Conservation (phyloP, 2,113 vertebrate species). For the Otus sunia region DNA sequence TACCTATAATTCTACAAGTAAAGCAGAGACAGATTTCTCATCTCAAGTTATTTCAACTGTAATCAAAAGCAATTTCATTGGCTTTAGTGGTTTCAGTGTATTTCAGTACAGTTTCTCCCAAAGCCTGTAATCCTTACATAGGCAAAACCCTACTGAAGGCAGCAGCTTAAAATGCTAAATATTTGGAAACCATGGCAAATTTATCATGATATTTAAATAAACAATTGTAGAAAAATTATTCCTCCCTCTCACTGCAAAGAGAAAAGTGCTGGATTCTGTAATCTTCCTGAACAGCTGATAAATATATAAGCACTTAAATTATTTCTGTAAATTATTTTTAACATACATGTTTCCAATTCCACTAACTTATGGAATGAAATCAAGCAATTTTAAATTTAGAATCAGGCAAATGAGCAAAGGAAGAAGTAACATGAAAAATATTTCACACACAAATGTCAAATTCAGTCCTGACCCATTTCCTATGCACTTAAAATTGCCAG, state of each 20-base stretch:
- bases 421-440: neutral
- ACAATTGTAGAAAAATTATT: neutral
- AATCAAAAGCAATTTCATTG: neutral
- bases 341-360: neutral
- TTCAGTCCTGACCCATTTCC: neutral
- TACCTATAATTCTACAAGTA: neutral
- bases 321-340: neutral
- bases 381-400: neutral
- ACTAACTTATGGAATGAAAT: neutral
- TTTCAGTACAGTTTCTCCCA: neutral
- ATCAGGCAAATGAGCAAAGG: neutral
- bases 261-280: neutral
- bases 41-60: neutral
- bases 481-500: neutral
- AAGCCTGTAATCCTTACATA: neutral
- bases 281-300: neutral
- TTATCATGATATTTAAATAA: neutral
- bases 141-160: neutral
- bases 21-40: neutral
- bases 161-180: neutral
- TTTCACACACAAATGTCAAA: neutral
- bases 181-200: neutral
- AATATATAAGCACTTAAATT: neutral
- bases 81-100: neutral
- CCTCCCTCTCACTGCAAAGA: neutral